phyloP scores from a whole-genome alignment of 2,113 vertebrate species.

The Pollimyrus isidori region DNA sequence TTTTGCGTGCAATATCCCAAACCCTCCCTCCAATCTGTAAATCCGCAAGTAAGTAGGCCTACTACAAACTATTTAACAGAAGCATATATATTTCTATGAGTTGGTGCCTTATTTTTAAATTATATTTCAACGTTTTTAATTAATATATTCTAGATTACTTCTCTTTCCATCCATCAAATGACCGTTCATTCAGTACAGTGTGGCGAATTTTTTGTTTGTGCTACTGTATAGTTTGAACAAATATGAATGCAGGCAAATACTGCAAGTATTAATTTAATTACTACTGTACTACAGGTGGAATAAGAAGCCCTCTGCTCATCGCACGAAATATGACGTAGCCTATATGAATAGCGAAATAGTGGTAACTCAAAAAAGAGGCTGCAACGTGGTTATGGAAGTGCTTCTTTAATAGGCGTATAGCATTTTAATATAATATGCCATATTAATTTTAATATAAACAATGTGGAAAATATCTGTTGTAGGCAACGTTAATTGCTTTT shows the following conservation, averaged over 20 bases:
- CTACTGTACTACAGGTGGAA: not conserved
- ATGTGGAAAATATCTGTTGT: not conserved
- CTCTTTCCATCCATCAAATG: not conserved
- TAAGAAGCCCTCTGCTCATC: not conserved
- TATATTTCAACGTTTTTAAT: not conserved
- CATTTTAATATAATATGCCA: not conserved
- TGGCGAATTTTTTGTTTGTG: not conserved
- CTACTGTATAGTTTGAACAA: not conserved
- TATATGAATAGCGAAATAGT: not conserved
- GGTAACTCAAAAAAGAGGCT: not conserved
- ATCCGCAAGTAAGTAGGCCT: not conserved
- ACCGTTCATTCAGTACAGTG: not conserved
- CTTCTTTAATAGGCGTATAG: not conserved
- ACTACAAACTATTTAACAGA: not conserved
- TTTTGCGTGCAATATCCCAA: not conserved
- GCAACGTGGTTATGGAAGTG: not conserved
- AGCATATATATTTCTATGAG: not conserved
- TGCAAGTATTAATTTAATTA: not conserved
- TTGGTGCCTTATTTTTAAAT: not conserved
- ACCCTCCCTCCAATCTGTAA: not conserved
- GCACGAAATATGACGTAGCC: not conserved
- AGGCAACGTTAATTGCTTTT: not conserved
- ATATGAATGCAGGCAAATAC: not conserved
- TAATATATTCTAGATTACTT: not conserved
- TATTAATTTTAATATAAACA: not conserved